Base-by-base conservation (phyloP, 2,113 vertebrate species). In the Oncorhynchus kisutch region DNA sequence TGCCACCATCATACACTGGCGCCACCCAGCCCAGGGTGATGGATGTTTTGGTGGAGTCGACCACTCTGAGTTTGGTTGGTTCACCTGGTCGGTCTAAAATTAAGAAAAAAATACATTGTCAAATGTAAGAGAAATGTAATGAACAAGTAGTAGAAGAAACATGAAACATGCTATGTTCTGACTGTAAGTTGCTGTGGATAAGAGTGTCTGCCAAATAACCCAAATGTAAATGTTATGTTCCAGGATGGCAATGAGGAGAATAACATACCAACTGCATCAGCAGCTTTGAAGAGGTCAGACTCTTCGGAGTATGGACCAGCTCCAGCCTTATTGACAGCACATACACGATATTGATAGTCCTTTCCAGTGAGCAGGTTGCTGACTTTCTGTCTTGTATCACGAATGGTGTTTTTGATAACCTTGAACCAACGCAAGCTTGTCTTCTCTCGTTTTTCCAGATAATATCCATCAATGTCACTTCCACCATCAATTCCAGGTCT, bases 361-460 rank as follows among this genome's bases (percentile, higher is more conserved):
- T 92, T 96, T 78, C 94, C 95, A 83, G 98, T 96, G 7, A 88
- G 93, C 77, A 99, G 93, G 85, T 93, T 95, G 45, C 92, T 91
- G 78, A 97, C 97, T 88, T 99, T 98, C 82, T 99, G 95, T 81
- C 98, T 95, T 62, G 97, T 99, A 89, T 99, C 98, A 79, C 98
- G 95, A 86, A 99, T 97, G 1, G 95, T 94, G 87, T 96, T 96
- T 87, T 99, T 99, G 79, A 94, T 85, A 84, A 99, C 96, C 90
- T 98, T 99, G 86, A 99, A 97, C 98, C 98, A 99, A 67, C 95
- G 94, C 49, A 99, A 92, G 89, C 97, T 99, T 87, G 96, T 99
- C 91, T 96, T 99, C 82, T 99, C 98, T 78, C 97, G 91, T 84
- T 96, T 99, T 83, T 99, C 98, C 70, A 99, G 94, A 85, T 95